Percentiles rank a stretch among this genome's conserved stretches.
phyloP scores from a whole-genome alignment of 1,140 invertebrate genomes.

The Triops cancriformis region DNA sequence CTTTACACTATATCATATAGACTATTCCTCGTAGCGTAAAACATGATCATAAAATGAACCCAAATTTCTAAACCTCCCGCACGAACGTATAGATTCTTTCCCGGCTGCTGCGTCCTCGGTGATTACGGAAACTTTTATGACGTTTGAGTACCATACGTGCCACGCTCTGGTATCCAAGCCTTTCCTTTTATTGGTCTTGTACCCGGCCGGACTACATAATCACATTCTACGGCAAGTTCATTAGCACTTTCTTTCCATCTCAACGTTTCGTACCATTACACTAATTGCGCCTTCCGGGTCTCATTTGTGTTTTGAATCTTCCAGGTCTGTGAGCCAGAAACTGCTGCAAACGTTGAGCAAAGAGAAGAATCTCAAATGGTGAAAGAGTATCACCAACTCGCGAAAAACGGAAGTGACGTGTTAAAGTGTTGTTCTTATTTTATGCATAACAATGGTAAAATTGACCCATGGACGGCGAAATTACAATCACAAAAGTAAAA shows the following conservation, averaged over 20 bases:
- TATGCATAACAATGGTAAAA: conserved; percentile 2
- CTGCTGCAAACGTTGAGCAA: conserved; percentile 16
- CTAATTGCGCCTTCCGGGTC: not conserved
- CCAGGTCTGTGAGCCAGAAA: conserved; percentile 23
- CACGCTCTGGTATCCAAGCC: conserved; percentile 23
- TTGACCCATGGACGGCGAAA: not conserved
- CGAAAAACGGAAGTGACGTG: not conserved
- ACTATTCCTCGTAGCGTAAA: not conserved
- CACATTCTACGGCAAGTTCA: conserved; percentile 24
- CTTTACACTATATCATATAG: too few species aligned
- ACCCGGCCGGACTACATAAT: conserved; percentile 26
- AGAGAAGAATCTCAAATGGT: conserved; percentile 25
- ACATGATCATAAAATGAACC: not conserved
- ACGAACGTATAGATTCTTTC: not conserved
- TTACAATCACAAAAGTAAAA: not conserved
- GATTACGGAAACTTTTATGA: conserved; percentile 25
- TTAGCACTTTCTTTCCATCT: not conserved
- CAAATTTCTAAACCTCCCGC: not conserved
- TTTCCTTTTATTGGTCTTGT: conserved; percentile 20
- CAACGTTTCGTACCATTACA: not conserved
- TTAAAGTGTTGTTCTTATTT: not conserved
- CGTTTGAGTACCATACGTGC: conserved; percentile 23
- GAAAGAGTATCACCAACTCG: not conserved
- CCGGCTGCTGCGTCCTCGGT: too few species aligned
- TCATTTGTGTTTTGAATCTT: not conserved